Conservation (phyloP, 2,113 vertebrate species). For the Corythornis madagascariensis region DNA sequence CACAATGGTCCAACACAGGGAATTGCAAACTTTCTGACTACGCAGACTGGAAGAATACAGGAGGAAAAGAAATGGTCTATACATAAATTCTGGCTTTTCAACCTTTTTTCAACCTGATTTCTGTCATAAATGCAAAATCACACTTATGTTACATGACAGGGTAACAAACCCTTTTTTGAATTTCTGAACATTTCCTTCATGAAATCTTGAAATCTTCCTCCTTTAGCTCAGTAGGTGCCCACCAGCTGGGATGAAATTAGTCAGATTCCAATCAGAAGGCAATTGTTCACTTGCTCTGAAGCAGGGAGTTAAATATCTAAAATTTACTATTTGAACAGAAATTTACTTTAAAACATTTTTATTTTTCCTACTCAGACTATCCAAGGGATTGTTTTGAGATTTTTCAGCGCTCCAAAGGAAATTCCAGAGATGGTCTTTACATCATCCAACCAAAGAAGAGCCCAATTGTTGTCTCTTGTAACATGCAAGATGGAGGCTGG, state of each 20-base stretch:
- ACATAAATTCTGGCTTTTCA: background rate
- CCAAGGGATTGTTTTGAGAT: constrained; percentile 86
- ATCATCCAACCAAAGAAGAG: constrained; percentile 80
- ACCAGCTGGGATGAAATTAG: background rate
- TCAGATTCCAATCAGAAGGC: background rate
- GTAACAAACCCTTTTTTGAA: background rate
- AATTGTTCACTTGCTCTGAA: background rate
- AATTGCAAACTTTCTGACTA: background rate
- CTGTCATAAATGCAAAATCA: background rate
- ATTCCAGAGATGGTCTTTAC: constrained; percentile 82
- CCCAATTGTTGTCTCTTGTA: constrained; percentile 79
- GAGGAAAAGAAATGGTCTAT: background rate
- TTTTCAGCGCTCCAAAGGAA: constrained; percentile 78
- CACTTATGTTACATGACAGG: background rate
- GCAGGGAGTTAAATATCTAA: background rate
- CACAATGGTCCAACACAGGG: background rate
- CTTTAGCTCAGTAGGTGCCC: background rate
- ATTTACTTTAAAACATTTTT: background rate
- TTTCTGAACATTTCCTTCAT: background rate
- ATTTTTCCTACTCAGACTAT: constrained; percentile 61
- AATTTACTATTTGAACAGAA: background rate
- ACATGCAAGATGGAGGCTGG: constrained; percentile 90
- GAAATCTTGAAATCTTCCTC: background rate
- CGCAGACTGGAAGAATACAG: background rate
- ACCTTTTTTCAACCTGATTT: background rate